Evolutionary conservation across 1,140 invertebrate genomes (phyloP).

Genomic region (Tribolium madens): DNA sequence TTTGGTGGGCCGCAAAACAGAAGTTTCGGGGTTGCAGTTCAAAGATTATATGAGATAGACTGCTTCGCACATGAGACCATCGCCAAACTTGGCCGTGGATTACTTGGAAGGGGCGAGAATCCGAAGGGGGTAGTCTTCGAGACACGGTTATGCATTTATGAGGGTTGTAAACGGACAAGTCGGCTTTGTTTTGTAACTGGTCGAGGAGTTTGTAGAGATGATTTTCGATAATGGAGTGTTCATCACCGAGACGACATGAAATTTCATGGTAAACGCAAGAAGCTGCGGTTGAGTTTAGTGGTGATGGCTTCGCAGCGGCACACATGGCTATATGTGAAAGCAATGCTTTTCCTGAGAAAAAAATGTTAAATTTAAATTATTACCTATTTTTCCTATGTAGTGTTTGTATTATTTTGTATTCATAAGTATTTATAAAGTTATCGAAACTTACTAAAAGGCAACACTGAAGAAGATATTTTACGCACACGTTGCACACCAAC

Average conservation of each 20-base stretch:
- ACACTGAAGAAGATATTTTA: too few species aligned
- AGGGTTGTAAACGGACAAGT: neutral
- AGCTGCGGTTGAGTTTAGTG: too few species aligned
- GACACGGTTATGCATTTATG: neutral
- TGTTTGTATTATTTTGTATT: too few species aligned
- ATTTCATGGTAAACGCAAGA: too few species aligned
- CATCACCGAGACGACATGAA: neutral
- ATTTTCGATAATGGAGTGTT: neutral
- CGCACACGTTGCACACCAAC: too few species aligned
- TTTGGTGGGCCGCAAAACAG: neutral
- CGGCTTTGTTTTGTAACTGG: neutral
- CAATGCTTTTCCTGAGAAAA: too few species aligned
- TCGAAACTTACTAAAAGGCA: too few species aligned
- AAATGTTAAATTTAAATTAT: too few species aligned
- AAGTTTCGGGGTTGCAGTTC: neutral
- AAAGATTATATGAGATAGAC: neutral
- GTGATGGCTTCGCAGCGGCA: too few species aligned
- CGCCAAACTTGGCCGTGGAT: neutral
- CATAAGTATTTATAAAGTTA: too few species aligned
- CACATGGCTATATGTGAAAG: too few species aligned
- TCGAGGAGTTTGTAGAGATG: neutral
- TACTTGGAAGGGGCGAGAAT: neutral
- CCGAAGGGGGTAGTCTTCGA: neutral
- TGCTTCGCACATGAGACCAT: neutral
- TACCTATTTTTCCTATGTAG: too few species aligned